Percentiles rank a stretch among this genome's conserved stretches.
These are phyloP conservation scores for Bombus huntii DNA, from an alignment of 1,140 invertebrate genomes.

Conservation along the genomic window DNA sequence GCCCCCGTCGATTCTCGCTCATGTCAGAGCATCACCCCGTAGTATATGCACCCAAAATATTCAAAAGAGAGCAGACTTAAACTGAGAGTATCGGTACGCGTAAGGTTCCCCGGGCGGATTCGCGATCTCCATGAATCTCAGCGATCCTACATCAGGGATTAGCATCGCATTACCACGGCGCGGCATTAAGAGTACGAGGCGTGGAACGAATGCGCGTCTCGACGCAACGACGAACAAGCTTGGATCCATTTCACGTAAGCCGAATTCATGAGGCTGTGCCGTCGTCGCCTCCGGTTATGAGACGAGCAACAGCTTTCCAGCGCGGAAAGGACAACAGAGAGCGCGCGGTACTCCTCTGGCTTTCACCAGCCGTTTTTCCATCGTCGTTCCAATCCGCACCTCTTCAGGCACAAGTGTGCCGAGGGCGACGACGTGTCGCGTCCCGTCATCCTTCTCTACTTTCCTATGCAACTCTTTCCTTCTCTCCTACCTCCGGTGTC, in stretches of 20 bases:
- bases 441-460: neutral
- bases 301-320: constrained; percentile 38
- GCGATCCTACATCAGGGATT: constrained; percentile 40
- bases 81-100: neutral
- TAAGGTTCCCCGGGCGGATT: neutral
- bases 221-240: neutral
- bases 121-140: constrained; percentile 45
- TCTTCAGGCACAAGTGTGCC: constrained; percentile 69
- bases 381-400: constrained; percentile 47
- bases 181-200: constrained; percentile 59
- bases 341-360: neutral
- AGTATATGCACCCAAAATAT: neutral
- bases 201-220: constrained; percentile 32
- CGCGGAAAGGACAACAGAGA: constrained; percentile 12
- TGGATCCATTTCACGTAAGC: constrained; percentile 82
- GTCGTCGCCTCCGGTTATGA: constrained; percentile 72
- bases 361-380: constrained; percentile 53
- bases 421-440: constrained; percentile 55
- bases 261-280: constrained; percentile 78
- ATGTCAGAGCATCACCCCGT: too few relatives aligned
- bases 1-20: neutral
- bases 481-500: neutral
- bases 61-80: neutral
- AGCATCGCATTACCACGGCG: constrained; percentile 69
- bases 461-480: neutral